phyloP scores from a whole-genome alignment of 2,113 vertebrate genomes.

The Theropithecus gelada region DNA sequence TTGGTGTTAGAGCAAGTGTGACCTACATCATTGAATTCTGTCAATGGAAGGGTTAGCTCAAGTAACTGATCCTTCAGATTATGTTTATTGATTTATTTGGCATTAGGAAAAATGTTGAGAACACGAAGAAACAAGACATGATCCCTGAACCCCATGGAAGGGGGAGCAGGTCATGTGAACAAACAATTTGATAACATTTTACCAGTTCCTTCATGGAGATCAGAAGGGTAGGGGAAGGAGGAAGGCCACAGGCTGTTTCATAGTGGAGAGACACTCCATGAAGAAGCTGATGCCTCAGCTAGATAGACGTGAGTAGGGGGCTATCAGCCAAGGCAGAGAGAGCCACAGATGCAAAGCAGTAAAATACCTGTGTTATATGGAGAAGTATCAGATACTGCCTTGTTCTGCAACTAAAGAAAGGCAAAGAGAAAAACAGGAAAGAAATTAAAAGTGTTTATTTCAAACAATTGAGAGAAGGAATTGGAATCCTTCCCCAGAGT shows the following conservation, averaged over 20 bases:
- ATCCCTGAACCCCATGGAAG: rapidly evolving
- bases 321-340: background rate
- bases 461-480: background rate
- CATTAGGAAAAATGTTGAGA: background rate
- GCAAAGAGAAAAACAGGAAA: background rate
- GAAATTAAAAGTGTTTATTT: background rate
- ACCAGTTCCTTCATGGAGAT: background rate
- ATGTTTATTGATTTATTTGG: too few relatives aligned
- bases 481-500: background rate
- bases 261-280: background rate
- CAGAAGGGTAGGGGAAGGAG: background rate
- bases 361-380: too few relatives aligned
- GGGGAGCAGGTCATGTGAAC: background rate
- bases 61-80: background rate
- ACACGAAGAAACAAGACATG: background rate
- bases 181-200: background rate
- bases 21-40: background rate
- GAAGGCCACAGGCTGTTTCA: too few relatives aligned
- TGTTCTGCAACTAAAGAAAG: background rate
- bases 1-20: too few relatives aligned
- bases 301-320: rapidly evolving
- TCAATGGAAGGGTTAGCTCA: background rate
- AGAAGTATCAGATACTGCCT: background rate
- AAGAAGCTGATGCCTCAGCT: background rate
- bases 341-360: background rate